Base-by-base conservation (phyloP, 1,140 invertebrate species). In the Scaptodrosophila lebanonensis region DNA sequence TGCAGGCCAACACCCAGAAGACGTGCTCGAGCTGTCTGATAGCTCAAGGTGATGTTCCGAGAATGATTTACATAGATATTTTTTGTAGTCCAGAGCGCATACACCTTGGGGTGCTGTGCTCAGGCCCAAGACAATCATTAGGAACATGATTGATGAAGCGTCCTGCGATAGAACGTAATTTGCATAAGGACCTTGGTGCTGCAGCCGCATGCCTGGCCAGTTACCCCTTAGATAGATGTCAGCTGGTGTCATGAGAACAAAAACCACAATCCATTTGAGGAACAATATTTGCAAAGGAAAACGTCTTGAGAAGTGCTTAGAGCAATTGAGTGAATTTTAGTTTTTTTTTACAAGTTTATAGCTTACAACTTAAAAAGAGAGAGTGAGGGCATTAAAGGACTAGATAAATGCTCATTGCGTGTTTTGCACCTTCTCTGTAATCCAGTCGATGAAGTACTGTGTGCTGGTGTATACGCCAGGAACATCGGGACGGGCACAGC, bases 391-490 rank as follows among this genome's bases (percentile, higher is more conserved):
- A 3, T 30, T 25, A 32, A 25, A 8, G 29, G 22, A 32, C 27
- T 15, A n/a, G 36, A 45, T 29, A 45, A 27, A 16, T 15, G 6
- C 3, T 56, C 12, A 65, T 2, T 22, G 1, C 11, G 75, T 82
- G 25, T 82, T 6, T 48, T 58, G 54, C 29, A 86, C 51, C 42
- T 67, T 70, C 6, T 68, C 25, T 18, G 67, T 38, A 18, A 87
- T 86, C 86, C 86, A 87, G 36, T 92, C 89, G 12, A 92, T 58
- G 53, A 89, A 92, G 17, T 87, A 56, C 6, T 91, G 88, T 0
- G 94, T 91, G 49, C 90, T 89, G 0, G 93, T 90, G 75, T 95
- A 95, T 3, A 95, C 92, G 0, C 94, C 93, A 0, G 94, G 93
- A 49, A 89, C 91, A 2, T 90, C 89, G 1, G 89, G 87, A 58